Percentiles rank a stretch among this genome's conserved stretches.
These are phyloP conservation scores for Chrysochloris asiatica DNA, from an alignment of 2,113 vertebrate species.

Conservation along the genomic window DNA sequence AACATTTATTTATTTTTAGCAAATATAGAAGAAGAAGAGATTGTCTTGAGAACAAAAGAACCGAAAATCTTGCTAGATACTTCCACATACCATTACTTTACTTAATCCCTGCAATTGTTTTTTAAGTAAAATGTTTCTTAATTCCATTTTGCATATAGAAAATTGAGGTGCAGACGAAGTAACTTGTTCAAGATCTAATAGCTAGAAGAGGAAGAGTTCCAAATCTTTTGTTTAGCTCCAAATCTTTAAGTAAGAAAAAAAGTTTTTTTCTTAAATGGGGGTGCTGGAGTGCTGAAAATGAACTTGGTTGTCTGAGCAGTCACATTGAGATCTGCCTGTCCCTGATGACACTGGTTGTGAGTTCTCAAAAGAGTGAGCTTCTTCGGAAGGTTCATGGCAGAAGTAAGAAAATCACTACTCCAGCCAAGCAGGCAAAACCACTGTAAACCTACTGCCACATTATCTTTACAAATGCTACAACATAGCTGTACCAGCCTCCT, in stretches of 20 bases:
- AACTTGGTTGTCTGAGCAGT: constrained; percentile 3
- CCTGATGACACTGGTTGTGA: not conserved
- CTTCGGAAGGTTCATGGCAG: not conserved
- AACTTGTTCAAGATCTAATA: not conserved
- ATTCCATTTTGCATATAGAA: constrained; percentile 2
- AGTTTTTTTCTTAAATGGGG: not conserved
- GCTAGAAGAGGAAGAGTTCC: not conserved
- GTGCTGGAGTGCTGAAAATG: not conserved
- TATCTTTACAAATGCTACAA: constrained; percentile 47
- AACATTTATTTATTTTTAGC: too few relatives aligned
- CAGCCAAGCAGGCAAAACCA: not conserved
- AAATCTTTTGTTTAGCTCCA: constrained; percentile 2
- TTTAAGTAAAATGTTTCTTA: constrained; percentile 2
- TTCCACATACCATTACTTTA: not conserved
- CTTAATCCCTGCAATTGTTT: not conserved
- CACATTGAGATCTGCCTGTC: not conserved
- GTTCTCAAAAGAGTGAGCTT: not conserved
- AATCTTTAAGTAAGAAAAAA: not conserved
- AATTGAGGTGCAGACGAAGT: not conserved
- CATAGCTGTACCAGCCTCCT: constrained; percentile 43
- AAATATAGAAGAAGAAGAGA: not conserved
- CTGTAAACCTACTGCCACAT: constrained; percentile 16
- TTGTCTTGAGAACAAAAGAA: constrained; percentile 29
- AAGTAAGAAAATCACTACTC: constrained; percentile 5
- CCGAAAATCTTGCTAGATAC: not conserved